Base-by-base conservation (phyloP, 2,113 vertebrate species). In the Geothlypis trichas region DNA sequence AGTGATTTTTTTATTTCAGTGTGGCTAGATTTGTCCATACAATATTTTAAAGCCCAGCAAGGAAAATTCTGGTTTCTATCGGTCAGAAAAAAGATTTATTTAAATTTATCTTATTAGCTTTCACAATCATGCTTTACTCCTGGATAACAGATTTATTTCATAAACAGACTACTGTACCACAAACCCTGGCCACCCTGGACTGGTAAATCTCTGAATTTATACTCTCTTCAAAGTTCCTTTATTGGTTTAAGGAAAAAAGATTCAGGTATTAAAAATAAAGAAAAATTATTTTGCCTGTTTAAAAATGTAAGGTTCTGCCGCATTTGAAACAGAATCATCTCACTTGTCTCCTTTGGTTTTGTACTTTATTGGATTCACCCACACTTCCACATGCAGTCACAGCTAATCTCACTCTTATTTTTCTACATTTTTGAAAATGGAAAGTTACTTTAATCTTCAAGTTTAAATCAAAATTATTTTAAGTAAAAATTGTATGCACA, bases 381-480 rank as follows among this genome's bases (percentile, higher is more conserved):
- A 27, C 35, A 41, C 11, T 76, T 84, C n/a, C 13, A 49, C 20
- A 39, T 30, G 12, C 15, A 68, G 61, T 35, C n/a, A 89, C 21
- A 59, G 20, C 26, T 92, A 31, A 44, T 69, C 58, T 69, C 23
- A 72, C 10, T 69, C 41, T 33, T 79, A 42, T 78, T 87, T 91
- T 92, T 89, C 18, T 73, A 52, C 14, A 19, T 65, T 84, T 89
- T 69, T 68, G n/a, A 84, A 92, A 92, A 75, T 57, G 17, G 39
- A 81, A 92, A 82, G 23, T 69, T 89, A 79, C 35, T 91, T 89
- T 66, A 85, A 89, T 82, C 51, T 69, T 93, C 24, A 73, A 89
- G 30, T 69, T 78, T 85, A 85, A 87, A 93, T 92, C 11, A 79
- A 93, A 87, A 91, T 54, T 95, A 91, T 82, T 93, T 93, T 93